A percentile compares a stretch with the other conserved stretches of the same genome.
Conservation (phyloP, 2,113 vertebrate genomes). For the Morone chrysops region DNA sequence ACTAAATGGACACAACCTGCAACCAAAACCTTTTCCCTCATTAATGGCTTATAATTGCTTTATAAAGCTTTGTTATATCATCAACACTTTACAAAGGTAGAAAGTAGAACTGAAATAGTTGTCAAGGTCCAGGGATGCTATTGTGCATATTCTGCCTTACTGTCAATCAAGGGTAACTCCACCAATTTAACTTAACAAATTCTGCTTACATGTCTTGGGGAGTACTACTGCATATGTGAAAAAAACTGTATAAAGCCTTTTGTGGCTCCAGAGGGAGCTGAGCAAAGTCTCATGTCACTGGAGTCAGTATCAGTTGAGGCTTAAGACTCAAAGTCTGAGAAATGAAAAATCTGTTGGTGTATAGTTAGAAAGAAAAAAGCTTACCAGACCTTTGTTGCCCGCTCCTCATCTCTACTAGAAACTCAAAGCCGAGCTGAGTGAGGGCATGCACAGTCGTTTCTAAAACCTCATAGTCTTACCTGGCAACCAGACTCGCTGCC, state of each 20-base stretch:
- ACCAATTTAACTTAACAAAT: not conserved
- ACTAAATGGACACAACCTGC: not conserved
- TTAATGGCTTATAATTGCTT: not conserved
- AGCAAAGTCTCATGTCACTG: not conserved
- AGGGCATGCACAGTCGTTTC: not conserved
- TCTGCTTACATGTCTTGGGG: not conserved
- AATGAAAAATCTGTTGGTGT: not conserved
- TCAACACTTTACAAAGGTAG: not conserved
- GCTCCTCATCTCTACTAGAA: not conserved
- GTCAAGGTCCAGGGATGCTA: not conserved
- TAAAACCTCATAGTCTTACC: slow-evolving; percentile 69
- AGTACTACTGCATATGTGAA: not conserved
- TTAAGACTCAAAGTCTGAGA: not conserved
- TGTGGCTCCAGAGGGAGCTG: not conserved
- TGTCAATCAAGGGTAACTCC: not conserved
- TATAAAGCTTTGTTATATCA: slow-evolving; percentile 1
- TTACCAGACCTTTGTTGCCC: not conserved
- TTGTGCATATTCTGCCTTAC: not conserved
- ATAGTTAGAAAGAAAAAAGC: not conserved
- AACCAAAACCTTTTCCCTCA: not conserved
- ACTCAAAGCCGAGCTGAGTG: too few relatives aligned
- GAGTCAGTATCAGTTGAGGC: not conserved
- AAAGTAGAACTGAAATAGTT: not conserved
- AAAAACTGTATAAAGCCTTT: not conserved
- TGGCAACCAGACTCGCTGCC: slow-evolving; percentile 87